Conservation (phyloP, 2,113 vertebrate genomes). For the Peucedramus taeniatus region DNA sequence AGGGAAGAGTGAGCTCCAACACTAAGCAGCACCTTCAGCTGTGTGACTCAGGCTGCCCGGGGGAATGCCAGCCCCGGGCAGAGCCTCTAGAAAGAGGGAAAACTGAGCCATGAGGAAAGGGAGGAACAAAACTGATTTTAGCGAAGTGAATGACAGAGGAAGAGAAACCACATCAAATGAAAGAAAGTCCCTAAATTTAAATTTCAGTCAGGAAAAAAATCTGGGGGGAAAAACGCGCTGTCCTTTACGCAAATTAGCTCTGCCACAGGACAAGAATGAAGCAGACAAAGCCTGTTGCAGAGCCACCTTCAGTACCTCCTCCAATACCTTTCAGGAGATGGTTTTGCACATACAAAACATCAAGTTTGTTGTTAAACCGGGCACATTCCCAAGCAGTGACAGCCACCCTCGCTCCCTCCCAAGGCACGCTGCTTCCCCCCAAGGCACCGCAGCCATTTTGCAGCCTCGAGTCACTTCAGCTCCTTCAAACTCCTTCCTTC, state of each 20-base stretch:
- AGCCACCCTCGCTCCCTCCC: accelerated
- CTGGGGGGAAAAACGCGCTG: accelerated
- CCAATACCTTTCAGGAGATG: background rate
- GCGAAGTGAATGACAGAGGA: background rate
- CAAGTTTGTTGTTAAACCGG: background rate
- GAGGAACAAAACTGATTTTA: background rate
- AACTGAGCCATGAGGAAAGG: background rate
- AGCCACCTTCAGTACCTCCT: background rate
- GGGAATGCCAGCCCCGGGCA: background rate
- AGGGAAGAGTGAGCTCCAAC: background rate
- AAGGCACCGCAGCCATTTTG: accelerated
- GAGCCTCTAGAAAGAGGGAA: background rate
- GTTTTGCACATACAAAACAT: background rate
- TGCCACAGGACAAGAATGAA: background rate
- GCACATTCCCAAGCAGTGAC: background rate
- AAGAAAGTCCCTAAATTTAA: background rate
- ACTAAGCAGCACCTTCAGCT: background rate
- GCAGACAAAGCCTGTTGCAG: background rate
- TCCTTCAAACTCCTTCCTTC: background rate
- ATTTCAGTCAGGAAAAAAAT: background rate
- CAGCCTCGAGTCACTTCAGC: background rate
- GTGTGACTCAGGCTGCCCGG: no score
- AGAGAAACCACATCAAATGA: background rate
- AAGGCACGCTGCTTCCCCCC: background rate
- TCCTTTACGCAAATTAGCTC: background rate